Base-by-base conservation (phyloP, 2,888 invertebrate genomes). In the Mythimna albipuncta region DNA sequence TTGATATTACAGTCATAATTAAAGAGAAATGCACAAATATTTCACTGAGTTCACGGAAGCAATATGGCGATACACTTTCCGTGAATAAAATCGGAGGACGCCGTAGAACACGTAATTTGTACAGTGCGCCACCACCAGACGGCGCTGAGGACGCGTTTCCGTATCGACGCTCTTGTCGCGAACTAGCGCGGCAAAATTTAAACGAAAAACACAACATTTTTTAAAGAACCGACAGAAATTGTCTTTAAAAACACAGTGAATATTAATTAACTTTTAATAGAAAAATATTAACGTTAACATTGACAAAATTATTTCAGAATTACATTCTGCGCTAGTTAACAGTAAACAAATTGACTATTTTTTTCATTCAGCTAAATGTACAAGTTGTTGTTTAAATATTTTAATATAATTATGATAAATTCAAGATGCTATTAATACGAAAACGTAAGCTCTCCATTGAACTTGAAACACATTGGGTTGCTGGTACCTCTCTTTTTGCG, bases 21-120 rank as follows among this genome's bases (percentile, higher is more conserved):
- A 85, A 81, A 91, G 95, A 95, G 96, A 95, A 96, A 95, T 93
- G 91, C 89, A 93, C 93, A 92, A 94, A 92, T 95, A 95, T 93
- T 95, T 94, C 93, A 93, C 94, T 87, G 90, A 94, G 94, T 94
- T 96, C 94, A 95, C 94, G 94, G 96, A 96, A 96, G 96, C 96
- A 96, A 96, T 96, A 96, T 96, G 96, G 96, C 96, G 96, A 95
- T 95, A 93, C 93, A 93, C 95, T 95, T 95, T 96, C 95, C 93
- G 95, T 95, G 96, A 95, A 96, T 92, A 96, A 95, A 95, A 93
- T 95, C 95, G 91, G 96, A 96, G 96, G 96, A 96, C 96, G 96
- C 96, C 96, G 95, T 93, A 95, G 94, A 96, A 95, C 96, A 94
- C 90, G 96, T 94, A 93, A 90, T 91, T 95, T 91, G 94, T 96